Conservation (phyloP, 1,140 invertebrate genomes). For the Diploscapter pachys region DNA sequence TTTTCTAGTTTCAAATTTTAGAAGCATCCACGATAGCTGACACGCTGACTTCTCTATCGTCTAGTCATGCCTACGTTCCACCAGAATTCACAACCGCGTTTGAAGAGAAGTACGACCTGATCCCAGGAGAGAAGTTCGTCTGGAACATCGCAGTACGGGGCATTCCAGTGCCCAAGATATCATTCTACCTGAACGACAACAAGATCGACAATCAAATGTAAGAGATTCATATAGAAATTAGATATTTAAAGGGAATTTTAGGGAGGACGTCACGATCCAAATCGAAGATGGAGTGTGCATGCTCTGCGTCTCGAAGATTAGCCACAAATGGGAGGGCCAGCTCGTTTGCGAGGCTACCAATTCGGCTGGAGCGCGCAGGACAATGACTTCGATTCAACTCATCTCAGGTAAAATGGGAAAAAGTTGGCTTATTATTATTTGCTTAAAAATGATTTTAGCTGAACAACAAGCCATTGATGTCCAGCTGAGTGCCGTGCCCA, state of each 20-base stretch:
- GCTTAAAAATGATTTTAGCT: background rate
- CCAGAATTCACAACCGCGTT: constrained; percentile 14
- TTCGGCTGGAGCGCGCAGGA: constrained; percentile 11
- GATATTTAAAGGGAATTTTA: background rate
- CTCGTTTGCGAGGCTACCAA: constrained; percentile 16
- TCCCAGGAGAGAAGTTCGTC: background rate
- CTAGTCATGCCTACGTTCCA: constrained; percentile 16
- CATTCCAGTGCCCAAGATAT: constrained; percentile 29
- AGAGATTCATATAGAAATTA: background rate
- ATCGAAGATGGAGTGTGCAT: constrained; percentile 19
- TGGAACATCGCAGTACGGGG: constrained; percentile 29
- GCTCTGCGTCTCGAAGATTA: constrained; percentile 14
- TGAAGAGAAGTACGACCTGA: constrained; percentile 1
- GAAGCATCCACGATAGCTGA: constrained; percentile 37
- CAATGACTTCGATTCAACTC: constrained; percentile 8
- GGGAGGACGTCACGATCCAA: constrained; percentile 6
- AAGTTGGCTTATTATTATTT: background rate
- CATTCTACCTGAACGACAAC: constrained; percentile 30
- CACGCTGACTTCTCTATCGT: constrained; percentile 34
- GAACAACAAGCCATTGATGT: background rate
- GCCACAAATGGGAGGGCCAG: constrained; percentile 7
- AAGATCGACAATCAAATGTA: constrained; percentile 19
- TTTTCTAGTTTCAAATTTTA: constrained; percentile 15
- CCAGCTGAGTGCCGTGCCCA: constrained; percentile 9
- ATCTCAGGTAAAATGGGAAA: background rate